Base-by-base conservation (phyloP, 1,140 invertebrate species). In the Leptinotarsa defecta region DNA sequence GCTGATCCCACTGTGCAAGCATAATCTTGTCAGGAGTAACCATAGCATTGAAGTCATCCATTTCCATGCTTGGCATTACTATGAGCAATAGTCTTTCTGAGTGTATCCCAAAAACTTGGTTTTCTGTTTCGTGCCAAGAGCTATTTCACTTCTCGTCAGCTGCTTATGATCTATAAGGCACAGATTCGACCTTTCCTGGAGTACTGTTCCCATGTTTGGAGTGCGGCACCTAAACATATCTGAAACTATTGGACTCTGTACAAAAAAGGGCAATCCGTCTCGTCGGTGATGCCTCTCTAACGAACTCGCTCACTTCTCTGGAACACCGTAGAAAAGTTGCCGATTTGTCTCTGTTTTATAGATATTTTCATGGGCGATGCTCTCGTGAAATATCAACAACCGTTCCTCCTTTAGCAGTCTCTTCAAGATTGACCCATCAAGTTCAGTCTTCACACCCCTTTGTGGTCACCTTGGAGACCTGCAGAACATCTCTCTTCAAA, bases 311-410 rank as follows among this genome's bases (percentile, higher is more conserved):
- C 15, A 57, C 52, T 57, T 57, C 13, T 57, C 52, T 57, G 52
- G 52, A 57, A 57, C 52, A 57, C 52, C 52, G 52, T 57, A 17
- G 52, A 57, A 57, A 57, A 57, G 52, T 57, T 57, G 49, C n/a
- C 49, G 49, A 52, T 52, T 52, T 52, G 52, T 57, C 52, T 57
- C 52, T 57, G n/a, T 57, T 57, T 57, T 17, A 57, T 57, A 57
- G 52, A 57, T 57, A 57, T 57, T 17, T 57, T 17, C 52, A 57
- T 57, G 52, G 52, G 52, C 52, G 52, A 57, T 57, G 52, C 52
- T 57, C 52, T 57, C 4, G 13, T 57, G 52, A 57, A 57, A 57
- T 57, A 57, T 57, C 52, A 57, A 57, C 52, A 57, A 57, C n/a
- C 52, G 52, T 57, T 57, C 52, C 52, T 57, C 13, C 52, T 57